Conservation (phyloP, 2,113 vertebrate genomes). For the Myrmecophaga tridactyla region DNA sequence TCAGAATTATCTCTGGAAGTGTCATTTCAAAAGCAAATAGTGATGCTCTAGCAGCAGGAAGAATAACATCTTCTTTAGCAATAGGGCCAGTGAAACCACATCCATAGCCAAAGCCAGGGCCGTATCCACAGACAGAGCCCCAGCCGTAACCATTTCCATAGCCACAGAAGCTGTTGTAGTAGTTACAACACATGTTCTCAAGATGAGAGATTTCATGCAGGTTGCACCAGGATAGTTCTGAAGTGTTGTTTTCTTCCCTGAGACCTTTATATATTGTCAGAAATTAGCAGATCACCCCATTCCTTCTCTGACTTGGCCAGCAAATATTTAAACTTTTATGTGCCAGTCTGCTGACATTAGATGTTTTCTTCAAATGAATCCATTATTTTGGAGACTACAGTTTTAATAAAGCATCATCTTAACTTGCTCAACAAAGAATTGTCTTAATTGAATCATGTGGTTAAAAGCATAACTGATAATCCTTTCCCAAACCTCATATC, state of each 20-base stretch:
- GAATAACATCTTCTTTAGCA: slow-evolving; percentile 45
- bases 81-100: neutral
- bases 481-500: neutral
- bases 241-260: neutral
- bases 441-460: neutral
- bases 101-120: neutral
- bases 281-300: neutral
- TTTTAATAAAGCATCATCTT: neutral
- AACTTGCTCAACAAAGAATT: neutral
- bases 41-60: neutral
- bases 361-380: neutral
- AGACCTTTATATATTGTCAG: neutral
- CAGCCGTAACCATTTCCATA: neutral
- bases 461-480: neutral
- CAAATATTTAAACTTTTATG: neutral
- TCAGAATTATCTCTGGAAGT: neutral
- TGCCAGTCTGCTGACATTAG: neutral
- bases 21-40: neutral
- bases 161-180: neutral
- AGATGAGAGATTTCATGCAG: neutral
- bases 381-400: neutral
- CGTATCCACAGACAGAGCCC: neutral
- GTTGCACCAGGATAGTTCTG: neutral
- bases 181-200: slow-evolving; percentile 36
- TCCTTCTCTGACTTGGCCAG: neutral